Conservation (phyloP, 2,888 invertebrate species). For the Drosophila phalerata region DNA sequence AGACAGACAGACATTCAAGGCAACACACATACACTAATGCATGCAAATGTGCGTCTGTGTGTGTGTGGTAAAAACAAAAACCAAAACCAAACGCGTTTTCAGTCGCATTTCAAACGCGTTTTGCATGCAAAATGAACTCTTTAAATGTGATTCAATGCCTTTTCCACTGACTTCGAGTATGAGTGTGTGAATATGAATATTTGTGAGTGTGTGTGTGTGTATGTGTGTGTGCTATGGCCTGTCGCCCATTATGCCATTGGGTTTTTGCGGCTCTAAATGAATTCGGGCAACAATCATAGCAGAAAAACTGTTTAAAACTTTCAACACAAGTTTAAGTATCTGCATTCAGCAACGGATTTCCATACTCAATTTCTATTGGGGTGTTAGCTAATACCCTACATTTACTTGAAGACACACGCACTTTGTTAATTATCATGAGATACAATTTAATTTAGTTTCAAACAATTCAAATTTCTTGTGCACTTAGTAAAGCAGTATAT, state of each 20-base stretch:
- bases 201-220: not conserved
- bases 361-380: not conserved
- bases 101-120: conserved; percentile 49
- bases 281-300: conserved; percentile 10
- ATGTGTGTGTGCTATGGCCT: conserved; percentile 25
- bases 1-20: conserved; percentile 21
- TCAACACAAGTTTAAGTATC: conserved; percentile 9
- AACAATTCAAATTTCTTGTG: not conserved
- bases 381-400: not conserved
- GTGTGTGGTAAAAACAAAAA: conserved; percentile 46
- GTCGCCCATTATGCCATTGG: conserved; percentile 25
- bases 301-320: conserved; percentile 19
- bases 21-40: conserved; percentile 12
- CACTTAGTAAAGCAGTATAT: not conserved
- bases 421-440: not conserved
- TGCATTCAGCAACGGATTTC: not conserved
- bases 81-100: conserved; percentile 47
- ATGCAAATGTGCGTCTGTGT: conserved; percentile 22
- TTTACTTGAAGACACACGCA: not conserved
- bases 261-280: conserved; percentile 16
- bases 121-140: conserved; percentile 73
- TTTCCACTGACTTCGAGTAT: not conserved
- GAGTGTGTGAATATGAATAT: not conserved
- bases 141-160: conserved; percentile 64
- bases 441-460: not conserved